These are phyloP conservation scores for Haemorhous mexicanus DNA, from an alignment of 2,113 vertebrate genomes.

Conservation along the genomic window DNA sequence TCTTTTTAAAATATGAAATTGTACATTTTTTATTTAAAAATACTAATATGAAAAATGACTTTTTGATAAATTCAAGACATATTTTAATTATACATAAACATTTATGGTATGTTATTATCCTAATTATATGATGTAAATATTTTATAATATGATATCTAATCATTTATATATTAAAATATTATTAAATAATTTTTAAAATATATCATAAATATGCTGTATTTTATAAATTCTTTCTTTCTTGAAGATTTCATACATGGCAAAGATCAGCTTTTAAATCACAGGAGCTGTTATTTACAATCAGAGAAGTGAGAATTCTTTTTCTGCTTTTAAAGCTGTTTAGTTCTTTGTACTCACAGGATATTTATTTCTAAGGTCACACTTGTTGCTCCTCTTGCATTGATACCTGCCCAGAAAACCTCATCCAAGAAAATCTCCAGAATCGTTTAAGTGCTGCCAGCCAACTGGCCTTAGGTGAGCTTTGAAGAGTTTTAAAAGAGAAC, in stretches of 20 bases:
- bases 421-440: not conserved
- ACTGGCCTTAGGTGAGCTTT: not conserved
- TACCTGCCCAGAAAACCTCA: constrained; percentile 11
- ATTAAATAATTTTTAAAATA: not conserved
- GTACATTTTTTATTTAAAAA: too few relatives aligned
- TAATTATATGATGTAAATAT: not conserved
- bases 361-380: not conserved
- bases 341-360: not conserved
- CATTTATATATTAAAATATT: not conserved
- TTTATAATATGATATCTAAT: not conserved
- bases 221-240: not conserved
- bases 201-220: not conserved
- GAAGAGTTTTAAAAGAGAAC: not conserved
- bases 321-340: not conserved
- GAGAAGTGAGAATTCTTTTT: not conserved
- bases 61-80: not conserved
- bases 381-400: not conserved
- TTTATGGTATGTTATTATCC: not conserved
- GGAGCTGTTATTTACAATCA: not conserved
- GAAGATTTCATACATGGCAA: not conserved
- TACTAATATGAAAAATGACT: not conserved
- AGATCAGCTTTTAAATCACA: not conserved
- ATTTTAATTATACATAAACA: not conserved
- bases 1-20: too few relatives aligned
- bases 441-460: not conserved